A percentile compares a stretch with the other conserved stretches of the same genome.
Conservation (phyloP, 2,888 invertebrate species). For the Platynereis dumerilii region DNA sequence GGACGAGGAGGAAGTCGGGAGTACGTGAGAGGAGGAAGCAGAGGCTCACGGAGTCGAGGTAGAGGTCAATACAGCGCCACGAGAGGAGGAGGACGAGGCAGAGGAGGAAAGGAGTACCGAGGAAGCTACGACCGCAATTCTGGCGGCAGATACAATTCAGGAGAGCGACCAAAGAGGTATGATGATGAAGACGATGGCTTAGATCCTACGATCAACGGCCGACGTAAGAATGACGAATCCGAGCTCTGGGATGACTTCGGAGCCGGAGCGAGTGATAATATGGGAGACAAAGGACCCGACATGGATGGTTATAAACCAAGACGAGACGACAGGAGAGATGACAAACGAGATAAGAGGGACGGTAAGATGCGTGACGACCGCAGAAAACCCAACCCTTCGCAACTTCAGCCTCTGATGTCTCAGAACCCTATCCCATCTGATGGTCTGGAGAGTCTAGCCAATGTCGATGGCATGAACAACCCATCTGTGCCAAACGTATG, state of each 20-base stretch:
- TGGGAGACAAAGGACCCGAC: slow-evolving; percentile 40
- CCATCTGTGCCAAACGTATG: too few species aligned
- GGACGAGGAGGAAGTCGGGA: slow-evolving; percentile 47
- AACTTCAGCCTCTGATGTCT: too few species aligned
- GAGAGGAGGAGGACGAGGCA: slow-evolving; percentile 55
- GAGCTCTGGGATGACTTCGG: slow-evolving; percentile 52
- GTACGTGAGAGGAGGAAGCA: slow-evolving; percentile 53
- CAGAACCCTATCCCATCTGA: too few species aligned
- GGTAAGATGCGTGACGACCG: neutral
- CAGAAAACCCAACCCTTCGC: too few species aligned
- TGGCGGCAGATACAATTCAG: neutral
- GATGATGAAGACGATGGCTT: slow-evolving; percentile 27
- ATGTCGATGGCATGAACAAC: too few species aligned
- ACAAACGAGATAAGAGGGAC: neutral
- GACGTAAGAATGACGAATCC: slow-evolving; percentile 21
- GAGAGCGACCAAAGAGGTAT: slow-evolving; percentile 8
- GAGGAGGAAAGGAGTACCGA: slow-evolving; percentile 8
- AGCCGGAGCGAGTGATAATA: slow-evolving; percentile 53
- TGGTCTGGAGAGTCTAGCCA: too few species aligned
- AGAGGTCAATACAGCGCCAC: slow-evolving; percentile 8
- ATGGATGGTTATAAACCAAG: neutral
- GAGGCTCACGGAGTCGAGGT: slow-evolving; percentile 42
- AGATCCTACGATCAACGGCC: slow-evolving; percentile 9
- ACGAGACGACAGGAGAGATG: slow-evolving; percentile 3
- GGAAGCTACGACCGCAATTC: slow-evolving; percentile 4